Conservation (phyloP, 2,113 vertebrate species). For the Cisticola juncidis region DNA sequence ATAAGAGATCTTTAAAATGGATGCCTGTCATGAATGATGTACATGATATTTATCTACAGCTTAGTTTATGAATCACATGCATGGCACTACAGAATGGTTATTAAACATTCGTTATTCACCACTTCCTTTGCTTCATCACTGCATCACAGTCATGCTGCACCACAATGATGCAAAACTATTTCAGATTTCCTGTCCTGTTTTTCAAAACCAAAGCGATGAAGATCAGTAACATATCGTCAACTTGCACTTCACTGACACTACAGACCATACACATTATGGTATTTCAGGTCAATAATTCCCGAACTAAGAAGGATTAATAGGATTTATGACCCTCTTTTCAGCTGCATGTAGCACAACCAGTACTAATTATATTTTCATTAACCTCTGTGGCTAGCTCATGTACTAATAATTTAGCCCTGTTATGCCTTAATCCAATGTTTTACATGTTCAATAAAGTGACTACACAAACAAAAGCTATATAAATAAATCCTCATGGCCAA, state of each 20-base stretch:
- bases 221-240: background rate
- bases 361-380: constrained; percentile 80
- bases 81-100: background rate
- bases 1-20: background rate
- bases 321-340: constrained; percentile 72
- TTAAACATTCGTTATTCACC: background rate
- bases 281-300: constrained; percentile 73
- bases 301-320: constrained; percentile 71
- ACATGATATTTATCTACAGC: background rate
- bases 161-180: background rate
- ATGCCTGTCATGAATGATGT: background rate
- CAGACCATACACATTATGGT: constrained; percentile 55
- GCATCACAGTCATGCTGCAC: background rate
- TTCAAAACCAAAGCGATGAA: background rate
- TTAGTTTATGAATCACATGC: background rate
- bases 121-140: background rate
- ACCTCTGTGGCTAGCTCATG: constrained; percentile 66
- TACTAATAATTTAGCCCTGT: constrained; percentile 71
- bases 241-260: constrained; percentile 11
- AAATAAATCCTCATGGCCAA: constrained; percentile 27
- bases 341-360: constrained; percentile 64
- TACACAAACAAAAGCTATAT: constrained; percentile 56
- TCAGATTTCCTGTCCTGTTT: background rate
- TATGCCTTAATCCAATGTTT: constrained; percentile 63
- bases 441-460: constrained; percentile 69